Conservation (phyloP, 2,888 invertebrate genomes). For the Acrobasis suavella region DNA sequence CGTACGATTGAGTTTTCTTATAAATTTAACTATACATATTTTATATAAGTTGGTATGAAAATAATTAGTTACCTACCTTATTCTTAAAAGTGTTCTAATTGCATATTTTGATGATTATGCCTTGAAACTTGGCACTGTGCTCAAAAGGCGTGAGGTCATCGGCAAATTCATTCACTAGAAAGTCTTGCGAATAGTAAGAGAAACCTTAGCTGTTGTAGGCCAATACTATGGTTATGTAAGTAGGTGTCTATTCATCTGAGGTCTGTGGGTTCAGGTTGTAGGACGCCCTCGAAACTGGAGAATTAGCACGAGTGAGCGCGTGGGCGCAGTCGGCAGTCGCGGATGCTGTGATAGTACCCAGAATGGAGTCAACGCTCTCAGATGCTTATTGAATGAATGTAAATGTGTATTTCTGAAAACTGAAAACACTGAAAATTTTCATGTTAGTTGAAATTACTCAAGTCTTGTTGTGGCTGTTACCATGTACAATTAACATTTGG, state of each 20-base stretch:
- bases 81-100: neutral
- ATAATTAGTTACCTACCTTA: too few species aligned
- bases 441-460: too few species aligned
- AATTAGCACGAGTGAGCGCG: constrained; percentile 65
- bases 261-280: constrained; percentile 58
- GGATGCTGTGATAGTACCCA: constrained; percentile 65
- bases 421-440: neutral
- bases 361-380: constrained; percentile 62
- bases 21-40: too few species aligned
- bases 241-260: constrained; percentile 39
- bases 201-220: neutral
- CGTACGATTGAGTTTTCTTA: too few species aligned
- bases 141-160: constrained; percentile 49
- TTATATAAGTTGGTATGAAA: too few species aligned
- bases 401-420: constrained; percentile 9
- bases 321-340: constrained; percentile 47
- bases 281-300: constrained; percentile 54
- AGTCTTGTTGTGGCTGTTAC: neutral
- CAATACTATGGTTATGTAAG: constrained; percentile 20
- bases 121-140: constrained; percentile 53
- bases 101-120: constrained; percentile 37
- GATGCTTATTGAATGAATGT: constrained; percentile 32
- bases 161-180: constrained; percentile 29
- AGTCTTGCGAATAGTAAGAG: constrained; percentile 14
- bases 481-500: too few species aligned